Evolutionary conservation across 1,140 invertebrate species (phyloP), one percentile per base, ranked within the genome.

Genomic region (Micrasema longulum): DNA sequence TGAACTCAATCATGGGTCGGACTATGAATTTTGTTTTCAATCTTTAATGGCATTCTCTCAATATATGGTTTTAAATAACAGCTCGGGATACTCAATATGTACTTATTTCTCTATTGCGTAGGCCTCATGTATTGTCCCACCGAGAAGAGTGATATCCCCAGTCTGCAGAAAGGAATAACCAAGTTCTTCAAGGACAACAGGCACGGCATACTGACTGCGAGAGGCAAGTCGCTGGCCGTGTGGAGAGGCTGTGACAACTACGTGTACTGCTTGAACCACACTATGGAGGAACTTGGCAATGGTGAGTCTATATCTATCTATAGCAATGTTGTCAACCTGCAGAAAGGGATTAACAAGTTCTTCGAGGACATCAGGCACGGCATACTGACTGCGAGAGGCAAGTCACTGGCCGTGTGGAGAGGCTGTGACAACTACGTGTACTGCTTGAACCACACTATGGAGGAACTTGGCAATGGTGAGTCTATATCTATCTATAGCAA

Each of bases 151-250:
- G 64, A 66, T n/a, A 47, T 16, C 5, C 45, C 48, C 1, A 66
- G 38, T 35, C 48, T 66, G 14, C 48, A 52, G 45, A 20, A 20
- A 9, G 67, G 53, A 11, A 20, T 69, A 1, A 47, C 20, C 9
- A 69, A 62, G 41, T 69, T 69, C 55, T 69, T 69, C 55, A 69
- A 50, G 41, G 67, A 69, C 41, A 47, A n/a, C 43, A 0, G 41
- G 20, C 31, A 62, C 23, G 67, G 67, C 10, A 12, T 69, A 9
- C 52, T 69, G 11, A 41, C 53, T 0, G 55, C 50, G 0, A 22
- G 41, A 16, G 22, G 22, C n/a, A 69, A 60, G 53, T 53, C 48
- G 0, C 22, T 60, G 18, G 55, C 55, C n/a, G 23, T 69, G 5
- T 69, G 67, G 67, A 69, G 60, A 41, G 50, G 67, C 20, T 6